Percentiles rank a stretch among this genome's conserved stretches.
phyloP scores from a whole-genome alignment of 2,113 vertebrate species.

The Pseudopodoces humilis region DNA sequence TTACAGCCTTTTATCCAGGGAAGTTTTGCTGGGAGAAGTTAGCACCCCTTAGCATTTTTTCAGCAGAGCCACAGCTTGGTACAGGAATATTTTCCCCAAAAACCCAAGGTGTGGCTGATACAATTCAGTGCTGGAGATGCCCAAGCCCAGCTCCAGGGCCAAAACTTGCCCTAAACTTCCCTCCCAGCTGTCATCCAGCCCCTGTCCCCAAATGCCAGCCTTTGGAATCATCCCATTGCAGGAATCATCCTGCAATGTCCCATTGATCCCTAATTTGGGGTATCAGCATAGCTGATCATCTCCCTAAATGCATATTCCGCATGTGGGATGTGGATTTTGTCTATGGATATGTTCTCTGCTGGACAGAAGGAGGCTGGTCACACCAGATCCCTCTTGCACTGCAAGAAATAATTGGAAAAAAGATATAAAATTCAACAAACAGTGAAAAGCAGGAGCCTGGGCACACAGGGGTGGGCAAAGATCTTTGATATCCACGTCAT shows the following conservation, averaged over 20 bases:
- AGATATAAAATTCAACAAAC: neutral
- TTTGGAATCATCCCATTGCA: neutral
- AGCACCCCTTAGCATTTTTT: too few relatives aligned
- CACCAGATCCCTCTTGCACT: neutral
- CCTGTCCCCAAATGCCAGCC: neutral
- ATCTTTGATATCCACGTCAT: rapidly evolving
- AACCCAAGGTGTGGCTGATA: neutral
- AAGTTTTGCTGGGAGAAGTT: neutral
- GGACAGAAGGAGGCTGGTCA: neutral
- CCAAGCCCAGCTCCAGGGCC: neutral
- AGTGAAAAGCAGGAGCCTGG: neutral
- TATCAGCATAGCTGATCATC: neutral
- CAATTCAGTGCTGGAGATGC: neutral
- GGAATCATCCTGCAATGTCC: neutral
- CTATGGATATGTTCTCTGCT: neutral
- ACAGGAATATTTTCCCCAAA: neutral
- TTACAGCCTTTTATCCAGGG: neutral
- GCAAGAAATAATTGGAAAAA: neutral
- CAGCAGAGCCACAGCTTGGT: neutral
- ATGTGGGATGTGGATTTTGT: neutral
- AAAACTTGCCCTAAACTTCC: neutral
- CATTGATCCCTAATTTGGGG: neutral
- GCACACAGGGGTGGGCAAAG: neutral
- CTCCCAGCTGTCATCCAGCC: neutral
- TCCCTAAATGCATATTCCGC: neutral